Conservation (phyloP, 2,797 vertebrate genomes). For the Channallabes apus region DNA sequence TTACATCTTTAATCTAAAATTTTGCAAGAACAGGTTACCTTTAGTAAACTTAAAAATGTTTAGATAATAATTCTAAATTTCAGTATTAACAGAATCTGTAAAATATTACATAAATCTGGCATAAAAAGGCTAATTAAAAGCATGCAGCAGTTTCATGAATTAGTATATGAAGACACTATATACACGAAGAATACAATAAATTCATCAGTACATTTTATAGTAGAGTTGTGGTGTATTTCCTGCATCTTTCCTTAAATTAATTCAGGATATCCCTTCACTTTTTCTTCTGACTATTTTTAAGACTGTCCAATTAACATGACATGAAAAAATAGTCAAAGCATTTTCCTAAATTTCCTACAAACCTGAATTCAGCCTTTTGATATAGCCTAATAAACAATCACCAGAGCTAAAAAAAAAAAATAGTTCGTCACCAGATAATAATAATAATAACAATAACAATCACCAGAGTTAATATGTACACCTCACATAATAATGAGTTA, state of each 20-base stretch:
- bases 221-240: neutral
- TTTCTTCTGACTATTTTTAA: neutral
- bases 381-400: no score
- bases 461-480: neutral
- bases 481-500: neutral
- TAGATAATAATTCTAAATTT: neutral
- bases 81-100: neutral
- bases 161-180: neutral
- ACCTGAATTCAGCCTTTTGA: no score
- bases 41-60: neutral
- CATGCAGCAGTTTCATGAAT: no score
- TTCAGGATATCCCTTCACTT: neutral
- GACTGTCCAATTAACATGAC: neutral
- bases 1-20: neutral
- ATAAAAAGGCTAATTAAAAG: neutral
- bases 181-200: neutral
- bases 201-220: neutral
- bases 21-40: neutral
- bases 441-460: no score
- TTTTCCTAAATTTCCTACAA: neutral
- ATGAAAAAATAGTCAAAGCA: neutral
- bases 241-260: neutral
- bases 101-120: neutral
- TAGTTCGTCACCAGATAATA: no score
- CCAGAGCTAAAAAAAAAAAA: no score